phyloP scores from a whole-genome alignment of 2,888 invertebrate species.

The Psococerastis gibbosa region DNA sequence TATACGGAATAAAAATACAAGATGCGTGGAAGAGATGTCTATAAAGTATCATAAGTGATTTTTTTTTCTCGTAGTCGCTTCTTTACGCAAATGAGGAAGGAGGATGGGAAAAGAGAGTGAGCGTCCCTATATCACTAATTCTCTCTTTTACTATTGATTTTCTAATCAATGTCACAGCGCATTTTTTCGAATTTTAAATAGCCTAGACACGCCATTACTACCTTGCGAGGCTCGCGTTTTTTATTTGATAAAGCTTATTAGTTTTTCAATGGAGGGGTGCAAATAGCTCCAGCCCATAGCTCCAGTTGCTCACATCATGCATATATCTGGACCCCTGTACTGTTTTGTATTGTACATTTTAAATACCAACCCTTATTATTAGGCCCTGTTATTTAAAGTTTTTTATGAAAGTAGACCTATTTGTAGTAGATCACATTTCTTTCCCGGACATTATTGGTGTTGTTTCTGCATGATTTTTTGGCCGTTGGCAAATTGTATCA shows the following conservation, averaged over 20 bases:
- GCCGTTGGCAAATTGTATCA: too few species aligned
- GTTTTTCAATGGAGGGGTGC: background rate
- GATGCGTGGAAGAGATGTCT: too few species aligned
- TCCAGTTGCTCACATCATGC: too few species aligned
- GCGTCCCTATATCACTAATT: conserved; percentile 8
- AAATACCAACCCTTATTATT: too few species aligned
- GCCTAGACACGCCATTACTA: background rate
- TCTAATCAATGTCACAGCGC: conserved; percentile 9
- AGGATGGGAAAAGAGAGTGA: background rate
- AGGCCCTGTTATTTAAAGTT: too few species aligned
- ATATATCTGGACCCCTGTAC: too few species aligned
- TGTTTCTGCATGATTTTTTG: too few species aligned
- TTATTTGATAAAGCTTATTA: background rate
- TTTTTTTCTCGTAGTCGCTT: background rate
- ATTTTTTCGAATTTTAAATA: conserved; percentile 5
- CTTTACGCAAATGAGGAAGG: background rate
- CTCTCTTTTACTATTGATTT: conserved; percentile 10
- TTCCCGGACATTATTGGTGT: too few species aligned
- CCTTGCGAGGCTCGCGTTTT: background rate
- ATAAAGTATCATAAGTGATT: background rate
- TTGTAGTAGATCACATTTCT: too few species aligned
- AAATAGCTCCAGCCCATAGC: background rate
- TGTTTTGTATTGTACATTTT: too few species aligned
- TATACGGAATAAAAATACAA: too few species aligned
- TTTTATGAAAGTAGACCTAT: too few species aligned